phyloP scores from a whole-genome alignment of 2,797 vertebrate genomes.

The Lacerta viridis region DNA sequence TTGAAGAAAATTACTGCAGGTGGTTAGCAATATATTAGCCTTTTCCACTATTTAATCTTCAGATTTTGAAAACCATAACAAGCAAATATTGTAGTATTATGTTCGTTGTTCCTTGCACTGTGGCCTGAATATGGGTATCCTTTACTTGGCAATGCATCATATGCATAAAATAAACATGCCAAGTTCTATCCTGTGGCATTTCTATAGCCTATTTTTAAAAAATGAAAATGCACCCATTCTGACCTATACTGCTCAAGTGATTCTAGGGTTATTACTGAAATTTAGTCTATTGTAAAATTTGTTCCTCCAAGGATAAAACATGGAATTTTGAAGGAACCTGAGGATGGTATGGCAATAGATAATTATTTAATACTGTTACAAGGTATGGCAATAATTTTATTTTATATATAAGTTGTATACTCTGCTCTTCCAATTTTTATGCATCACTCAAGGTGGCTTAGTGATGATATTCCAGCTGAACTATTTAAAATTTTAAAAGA shows the following conservation, averaged over 20 bases:
- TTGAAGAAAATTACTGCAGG: conserved; percentile 56
- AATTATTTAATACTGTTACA: neutral
- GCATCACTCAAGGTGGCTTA: no score
- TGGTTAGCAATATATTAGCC: conserved; percentile 54
- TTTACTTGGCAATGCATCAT: neutral
- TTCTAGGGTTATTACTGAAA: neutral
- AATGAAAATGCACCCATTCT: neutral
- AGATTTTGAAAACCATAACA: conserved; percentile 27
- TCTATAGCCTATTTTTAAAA: neutral
- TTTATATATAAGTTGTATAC: no score
- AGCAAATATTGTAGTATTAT: neutral
- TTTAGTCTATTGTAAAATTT: neutral
- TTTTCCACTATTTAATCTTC: conserved; percentile 59
- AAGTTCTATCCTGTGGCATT: neutral
- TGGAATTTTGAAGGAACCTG: neutral
- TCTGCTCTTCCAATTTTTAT: no score
- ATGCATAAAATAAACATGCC: neutral
- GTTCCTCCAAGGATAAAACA: neutral
- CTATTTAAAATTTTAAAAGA: no score
- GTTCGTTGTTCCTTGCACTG: neutral
- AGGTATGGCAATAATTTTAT: neutral
- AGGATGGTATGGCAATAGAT: neutral
- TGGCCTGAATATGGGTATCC: neutral
- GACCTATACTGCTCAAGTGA: neutral
- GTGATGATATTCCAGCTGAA: no score